Conservation (phyloP, 2,113 vertebrate species). For the Gavia stellata region DNA sequence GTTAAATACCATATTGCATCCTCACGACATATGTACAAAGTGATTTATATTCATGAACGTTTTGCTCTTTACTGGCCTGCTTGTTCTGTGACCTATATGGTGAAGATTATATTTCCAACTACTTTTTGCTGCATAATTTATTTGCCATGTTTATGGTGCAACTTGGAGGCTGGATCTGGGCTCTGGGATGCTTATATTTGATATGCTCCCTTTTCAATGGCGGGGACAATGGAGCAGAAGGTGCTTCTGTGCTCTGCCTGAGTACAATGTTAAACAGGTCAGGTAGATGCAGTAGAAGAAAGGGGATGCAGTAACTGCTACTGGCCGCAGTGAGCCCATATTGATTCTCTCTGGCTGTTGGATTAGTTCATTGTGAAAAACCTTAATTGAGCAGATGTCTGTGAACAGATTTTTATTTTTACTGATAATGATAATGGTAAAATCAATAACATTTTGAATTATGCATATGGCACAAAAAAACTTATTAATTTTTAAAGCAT, state of each 20-base stretch:
- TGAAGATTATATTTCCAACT: not conserved
- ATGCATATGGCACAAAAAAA: not conserved
- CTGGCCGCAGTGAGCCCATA: not conserved
- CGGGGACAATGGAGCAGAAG: not conserved
- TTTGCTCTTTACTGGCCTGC: not conserved
- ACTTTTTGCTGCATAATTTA: not conserved
- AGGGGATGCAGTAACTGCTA: not conserved
- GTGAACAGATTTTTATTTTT: not conserved
- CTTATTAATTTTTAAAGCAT: not conserved
- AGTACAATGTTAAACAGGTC: not conserved
- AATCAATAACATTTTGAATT: not conserved
- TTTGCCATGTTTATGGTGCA: not conserved
- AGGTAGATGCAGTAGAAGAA: not conserved
- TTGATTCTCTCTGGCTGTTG: not conserved
- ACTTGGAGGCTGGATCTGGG: not conserved
- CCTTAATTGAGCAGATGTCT: not conserved
- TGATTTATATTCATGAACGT: not conserved
- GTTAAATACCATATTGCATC: not conserved
- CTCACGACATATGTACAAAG: not conserved
- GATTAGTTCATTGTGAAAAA: not conserved
- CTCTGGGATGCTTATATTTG: not conserved
- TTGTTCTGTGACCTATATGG: not conserved
- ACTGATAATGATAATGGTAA: not conserved
- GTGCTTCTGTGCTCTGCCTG: not conserved
- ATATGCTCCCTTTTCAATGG: not conserved